These are phyloP conservation scores for Subanguina moxae DNA, from an alignment of 1,140 invertebrate species.

Conservation along the genomic window DNA sequence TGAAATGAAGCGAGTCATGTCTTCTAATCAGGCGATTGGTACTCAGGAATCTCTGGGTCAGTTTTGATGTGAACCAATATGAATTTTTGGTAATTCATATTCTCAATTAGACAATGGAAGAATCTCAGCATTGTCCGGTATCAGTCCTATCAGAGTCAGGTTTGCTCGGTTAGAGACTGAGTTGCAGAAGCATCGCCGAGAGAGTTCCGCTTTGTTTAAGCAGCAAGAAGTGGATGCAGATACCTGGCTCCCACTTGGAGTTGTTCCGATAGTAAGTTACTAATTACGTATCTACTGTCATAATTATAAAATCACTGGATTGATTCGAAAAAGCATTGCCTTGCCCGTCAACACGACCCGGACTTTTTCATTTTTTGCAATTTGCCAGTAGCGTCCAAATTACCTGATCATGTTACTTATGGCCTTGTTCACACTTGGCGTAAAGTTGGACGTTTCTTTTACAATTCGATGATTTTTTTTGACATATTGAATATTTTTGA, in stretches of 20 bases:
- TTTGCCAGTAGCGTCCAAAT: no score
- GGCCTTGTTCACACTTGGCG: no score
- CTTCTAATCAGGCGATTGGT: background rate
- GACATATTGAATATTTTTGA: no score
- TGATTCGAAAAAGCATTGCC: no score
- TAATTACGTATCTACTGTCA: no score
- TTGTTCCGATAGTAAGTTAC: no score
- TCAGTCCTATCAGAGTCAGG: slow-evolving; percentile 10
- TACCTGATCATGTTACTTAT: no score
- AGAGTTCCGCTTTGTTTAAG: slow-evolving; percentile 19
- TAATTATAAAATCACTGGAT: no score
- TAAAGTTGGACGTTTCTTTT: no score
- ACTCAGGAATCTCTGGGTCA: background rate
- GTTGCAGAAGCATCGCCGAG: slow-evolving; percentile 8
- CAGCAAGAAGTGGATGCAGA: slow-evolving; percentile 24
- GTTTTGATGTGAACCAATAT: background rate
- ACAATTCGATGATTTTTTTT: no score
- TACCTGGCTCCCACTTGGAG: slow-evolving; percentile 4
- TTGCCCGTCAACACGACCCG: no score
- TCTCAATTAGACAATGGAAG: background rate
- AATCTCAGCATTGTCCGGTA: background rate
- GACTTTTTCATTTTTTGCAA: no score
- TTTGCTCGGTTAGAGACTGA: slow-evolving; percentile 17
- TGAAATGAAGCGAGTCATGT: background rate
- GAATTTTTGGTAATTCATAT: background rate